These are phyloP conservation scores for Lasioglossum calceatum DNA, from an alignment of 2,888 invertebrate genomes.

Conservation along the genomic window DNA sequence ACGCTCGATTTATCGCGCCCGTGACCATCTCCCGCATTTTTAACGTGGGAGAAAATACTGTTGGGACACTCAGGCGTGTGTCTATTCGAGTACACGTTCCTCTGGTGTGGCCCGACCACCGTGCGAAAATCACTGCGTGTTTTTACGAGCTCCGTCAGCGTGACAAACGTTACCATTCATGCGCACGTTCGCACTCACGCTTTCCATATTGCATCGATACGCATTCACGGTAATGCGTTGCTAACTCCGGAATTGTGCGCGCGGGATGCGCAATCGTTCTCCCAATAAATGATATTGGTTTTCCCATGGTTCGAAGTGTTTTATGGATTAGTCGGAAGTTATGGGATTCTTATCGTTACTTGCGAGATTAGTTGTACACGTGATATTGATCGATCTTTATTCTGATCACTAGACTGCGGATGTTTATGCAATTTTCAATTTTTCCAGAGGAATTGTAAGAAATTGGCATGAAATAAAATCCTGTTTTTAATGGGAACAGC, in stretches of 20 bases:
- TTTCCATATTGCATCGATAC: not conserved
- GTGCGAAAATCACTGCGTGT: constrained; percentile 18
- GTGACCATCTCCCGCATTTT: constrained; percentile 65
- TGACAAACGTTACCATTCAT: not conserved
- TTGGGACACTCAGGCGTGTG: not conserved
- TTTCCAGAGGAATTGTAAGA: too few species aligned
- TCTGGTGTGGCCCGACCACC: constrained; percentile 9
- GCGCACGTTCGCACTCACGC: not conserved
- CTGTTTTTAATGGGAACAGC: too few species aligned
- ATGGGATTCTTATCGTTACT: not conserved
- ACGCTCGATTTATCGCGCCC: constrained; percentile 62
- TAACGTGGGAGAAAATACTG: constrained; percentile 63
- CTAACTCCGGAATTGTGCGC: not conserved
- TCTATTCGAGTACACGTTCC: not conserved
- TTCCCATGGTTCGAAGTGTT: not conserved
- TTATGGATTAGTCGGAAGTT: not conserved
- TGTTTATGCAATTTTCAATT: too few species aligned
- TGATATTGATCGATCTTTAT: not conserved
- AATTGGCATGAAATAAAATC: too few species aligned
- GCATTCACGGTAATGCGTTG: not conserved
- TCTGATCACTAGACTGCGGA: too few species aligned
- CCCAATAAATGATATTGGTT: not conserved
- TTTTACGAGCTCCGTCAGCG: not conserved
- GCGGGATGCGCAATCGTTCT: not conserved
- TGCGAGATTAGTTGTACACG: not conserved